Evolutionary conservation across 2,113 vertebrate genomes (phyloP), one percentile per base, ranked within the genome.

Genomic region (Lampris megalopsis): DNA sequence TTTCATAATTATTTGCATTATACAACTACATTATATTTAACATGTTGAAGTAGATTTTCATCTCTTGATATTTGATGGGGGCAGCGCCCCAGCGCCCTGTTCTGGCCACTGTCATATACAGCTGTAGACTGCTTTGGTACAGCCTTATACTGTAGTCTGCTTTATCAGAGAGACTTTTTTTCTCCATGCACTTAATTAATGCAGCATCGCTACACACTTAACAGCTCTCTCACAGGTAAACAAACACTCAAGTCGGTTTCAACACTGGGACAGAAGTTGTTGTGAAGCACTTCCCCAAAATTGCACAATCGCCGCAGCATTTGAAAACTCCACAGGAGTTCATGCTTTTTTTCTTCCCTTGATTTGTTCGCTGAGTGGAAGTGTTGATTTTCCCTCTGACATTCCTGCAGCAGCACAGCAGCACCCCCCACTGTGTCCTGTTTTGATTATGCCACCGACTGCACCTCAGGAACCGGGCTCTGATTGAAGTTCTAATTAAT

Each of bases 401-500:
- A 38, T 71, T 77, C 59, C 53, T 4, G 75, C 73, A 69, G 57
- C 80, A 79, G 71, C 53, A 74, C 13, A 38, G 64, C 48, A 41
- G 1, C 0, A 65, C 71, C 43, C 65, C 72, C 65, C 71, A 59
- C 71, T 40, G 69, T 71, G 66, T 36, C 36, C 59, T 74, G 77
- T 79, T 75, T 79, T 81, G 72, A 78, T 81, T 75, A 79, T 10
- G 63, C 40, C 64, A 54, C 49, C 41, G 49, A 61, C 61, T 75
- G 77, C 64, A 80, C 75, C 54, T 71, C 61, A 13, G 69, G 62
- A 75, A 67, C 49, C 63, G 38, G 53, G 69, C 47, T 71, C n/a
- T 45, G 45, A 63, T 7, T 41, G 53, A 67, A 68, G 63, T 71
- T 75, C 63, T 80, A 79, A 87, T 84, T 80, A 74, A 82, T 85